Evolutionary conservation across 2,113 vertebrate species (phyloP), one percentile per base, ranked within the genome.

Genomic region (Nycticryphes semicollaris): DNA sequence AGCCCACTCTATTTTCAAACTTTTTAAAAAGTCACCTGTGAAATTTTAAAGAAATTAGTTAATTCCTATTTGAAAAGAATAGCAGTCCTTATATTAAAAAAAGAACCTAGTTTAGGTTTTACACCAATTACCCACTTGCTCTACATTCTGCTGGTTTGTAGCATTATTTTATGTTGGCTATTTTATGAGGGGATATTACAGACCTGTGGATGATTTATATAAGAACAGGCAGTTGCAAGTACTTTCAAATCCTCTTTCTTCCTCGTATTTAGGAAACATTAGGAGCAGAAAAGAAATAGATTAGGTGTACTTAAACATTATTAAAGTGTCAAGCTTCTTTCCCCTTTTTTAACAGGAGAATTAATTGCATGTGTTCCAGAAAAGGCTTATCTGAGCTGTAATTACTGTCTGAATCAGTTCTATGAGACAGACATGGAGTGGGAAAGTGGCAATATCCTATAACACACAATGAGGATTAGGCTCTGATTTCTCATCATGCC

Each of bases 291-390:
- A 97, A 97, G 93, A 97, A 97, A 97, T 89, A 97, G 89, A 97
- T 98, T 96, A 97, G 76, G 93, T 96, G 53, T 97, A 95, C 87
- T 98, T 98, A 97, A 97, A 97, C 91, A 96, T 98, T 98, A 98
- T 98, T 97, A 94, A 98, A 97, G 87, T 97, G 94, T 96, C 97
- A 97, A 90, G 74, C 78, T 94, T 92, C 89, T 96, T 93, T 89
- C 53, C 23, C 54, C 31, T 30, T 51, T 97, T 96, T 97, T 96
- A 94, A 67, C 14, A 33, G 69, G 66, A 90, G 81, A 97, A 97
- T 96, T 98, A 98, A 98, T 97, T 98, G 96, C 89, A 90, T 2
- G 1, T 93, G 79, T 96, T 96, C 90, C 45, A 96, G 96, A 95
- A 97, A 96, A 96, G 93, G 68, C 95, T 98, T 97, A 96, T 98